phyloP scores from a whole-genome alignment of 2,113 vertebrate genomes.

The Strix aluco region DNA sequence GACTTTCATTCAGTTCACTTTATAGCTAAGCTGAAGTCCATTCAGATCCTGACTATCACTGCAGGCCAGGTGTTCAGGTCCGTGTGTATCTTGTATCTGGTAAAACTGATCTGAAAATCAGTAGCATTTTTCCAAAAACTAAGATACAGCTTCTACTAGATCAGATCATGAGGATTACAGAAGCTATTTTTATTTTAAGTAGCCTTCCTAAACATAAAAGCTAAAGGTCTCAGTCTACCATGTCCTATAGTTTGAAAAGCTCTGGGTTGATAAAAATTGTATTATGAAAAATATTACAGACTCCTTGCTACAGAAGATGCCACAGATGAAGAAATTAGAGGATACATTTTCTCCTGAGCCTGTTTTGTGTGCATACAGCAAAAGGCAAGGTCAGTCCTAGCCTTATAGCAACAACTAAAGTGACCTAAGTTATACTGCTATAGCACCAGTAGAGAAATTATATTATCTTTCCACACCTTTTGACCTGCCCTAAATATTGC shows the following conservation, averaged over 20 bases:
- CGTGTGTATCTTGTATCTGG: neutral
- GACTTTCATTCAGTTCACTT: neutral
- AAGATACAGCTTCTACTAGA: neutral
- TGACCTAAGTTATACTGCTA: accelerated
- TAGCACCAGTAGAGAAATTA: neutral
- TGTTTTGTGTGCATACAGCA: neutral
- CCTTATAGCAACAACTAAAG: neutral
- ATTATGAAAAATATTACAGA: neutral
- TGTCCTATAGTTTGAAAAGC: neutral
- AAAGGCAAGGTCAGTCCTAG: neutral
- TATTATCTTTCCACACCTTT: neutral
- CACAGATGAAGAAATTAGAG: neutral
- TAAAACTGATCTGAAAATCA: neutral
- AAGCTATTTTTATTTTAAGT: neutral
- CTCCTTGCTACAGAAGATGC: neutral
- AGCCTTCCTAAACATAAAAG: neutral
- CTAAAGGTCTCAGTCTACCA: neutral
- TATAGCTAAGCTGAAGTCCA: neutral
- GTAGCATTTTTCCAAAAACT: neutral
- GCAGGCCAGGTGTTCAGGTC: neutral
- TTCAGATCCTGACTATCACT: neutral
- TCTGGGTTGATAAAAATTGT: neutral
- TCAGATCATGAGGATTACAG: neutral
- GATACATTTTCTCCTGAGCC: neutral
- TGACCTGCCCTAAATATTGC: neutral